These are phyloP conservation scores for Aspidapion aeneum DNA, from an alignment of 2,888 invertebrate species.

Conservation along the genomic window DNA sequence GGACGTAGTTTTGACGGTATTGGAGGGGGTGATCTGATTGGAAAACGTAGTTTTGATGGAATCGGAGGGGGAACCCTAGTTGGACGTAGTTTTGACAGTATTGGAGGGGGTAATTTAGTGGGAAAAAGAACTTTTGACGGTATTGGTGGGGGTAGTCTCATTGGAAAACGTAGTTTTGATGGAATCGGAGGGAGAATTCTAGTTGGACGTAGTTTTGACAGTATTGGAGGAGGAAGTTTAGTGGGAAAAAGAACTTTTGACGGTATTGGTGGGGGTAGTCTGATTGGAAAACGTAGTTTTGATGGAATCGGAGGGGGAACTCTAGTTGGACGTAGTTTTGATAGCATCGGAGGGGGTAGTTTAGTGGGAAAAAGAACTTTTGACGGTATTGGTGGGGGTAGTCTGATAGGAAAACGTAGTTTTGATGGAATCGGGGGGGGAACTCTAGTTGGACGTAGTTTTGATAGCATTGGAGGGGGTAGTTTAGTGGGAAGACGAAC, in stretches of 20 bases:
- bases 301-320: background rate
- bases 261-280: slow-evolving; percentile 1
- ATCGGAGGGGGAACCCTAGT: background rate
- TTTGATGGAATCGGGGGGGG: background rate
- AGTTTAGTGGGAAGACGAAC: background rate
- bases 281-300: background rate
- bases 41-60: background rate
- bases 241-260: background rate
- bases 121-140: background rate
- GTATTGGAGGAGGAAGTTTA: background rate
- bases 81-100: background rate
- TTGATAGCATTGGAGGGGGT: background rate
- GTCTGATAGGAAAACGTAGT: background rate
- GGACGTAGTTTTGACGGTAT: slow-evolving; percentile 1
- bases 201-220: background rate
- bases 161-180: background rate
- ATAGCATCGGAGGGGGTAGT: slow-evolving; percentile 1
- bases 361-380: background rate
- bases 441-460: background rate
- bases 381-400: background rate
- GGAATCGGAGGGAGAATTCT: background rate
- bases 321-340: background rate
- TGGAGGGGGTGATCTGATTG: background rate
- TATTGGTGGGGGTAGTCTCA: background rate
- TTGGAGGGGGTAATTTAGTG: background rate